Evolutionary conservation across 1,140 invertebrate species (phyloP), one percentile per base, ranked within the genome.

Genomic region (Drosophila insularis): DNA sequence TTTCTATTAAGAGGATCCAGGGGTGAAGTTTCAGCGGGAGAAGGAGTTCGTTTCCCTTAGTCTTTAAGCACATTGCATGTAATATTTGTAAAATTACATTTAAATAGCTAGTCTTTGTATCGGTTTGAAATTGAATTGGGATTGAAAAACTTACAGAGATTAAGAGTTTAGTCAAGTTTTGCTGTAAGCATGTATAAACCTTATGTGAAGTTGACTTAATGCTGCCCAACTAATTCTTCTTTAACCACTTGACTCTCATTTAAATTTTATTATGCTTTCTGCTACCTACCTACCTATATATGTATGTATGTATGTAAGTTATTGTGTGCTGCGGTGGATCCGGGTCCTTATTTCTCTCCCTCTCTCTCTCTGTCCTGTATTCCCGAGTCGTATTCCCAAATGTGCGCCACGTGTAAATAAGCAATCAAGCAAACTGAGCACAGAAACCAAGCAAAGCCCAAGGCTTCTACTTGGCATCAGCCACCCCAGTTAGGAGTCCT

Each of bases 401-500:
- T 66, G 78, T 73, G 68, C 43, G 71, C 78, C 81, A 85, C 81
- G 81, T 85, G 78, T 78, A 74, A 84, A 84, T 74, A 80, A 78
- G 74, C 78, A 81, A 86, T 86, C 78, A 72, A 71, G 75, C 71
- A 67, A 60, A 63, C 67, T 70, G 54, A 74, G 63, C 50, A 58
- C 55, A 62, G 21, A 37, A 35, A 46, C 56, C 64, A 63, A 35
- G 10, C 37, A 37, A 27, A 37, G 14, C 59, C 35, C 19, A n/a
- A 17, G 37, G 37, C 37, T 40, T 27, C 32, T 32, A 27, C 27
- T 62, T 37, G 11, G 21, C 59, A 21, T 37, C n/a, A 43, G 14
- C 40, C 37, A 27, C 27, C 27, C 27, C 27, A 27, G 27, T 6
- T 27, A 27, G 27, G 27, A 27, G 27, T 27, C 27, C 27, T 27